phyloP scores from a whole-genome alignment of 2,113 vertebrate species.

The Hymenochirus boettgeri region DNA sequence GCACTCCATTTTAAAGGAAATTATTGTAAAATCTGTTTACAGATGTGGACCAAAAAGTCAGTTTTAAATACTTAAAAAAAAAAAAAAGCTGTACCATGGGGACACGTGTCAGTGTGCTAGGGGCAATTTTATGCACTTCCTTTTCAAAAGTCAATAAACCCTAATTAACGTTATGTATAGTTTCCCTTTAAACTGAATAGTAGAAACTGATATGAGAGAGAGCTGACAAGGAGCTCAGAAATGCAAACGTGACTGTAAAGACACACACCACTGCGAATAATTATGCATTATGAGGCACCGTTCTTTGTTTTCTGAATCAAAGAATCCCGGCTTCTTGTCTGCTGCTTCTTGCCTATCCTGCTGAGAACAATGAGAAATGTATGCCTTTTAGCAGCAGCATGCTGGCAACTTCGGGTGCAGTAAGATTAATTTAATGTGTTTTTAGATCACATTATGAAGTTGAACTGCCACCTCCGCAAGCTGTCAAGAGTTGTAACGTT shows the following conservation, averaged over 20 bases:
- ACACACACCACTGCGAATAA: neutral
- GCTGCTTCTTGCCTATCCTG: neutral
- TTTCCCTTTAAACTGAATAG: neutral
- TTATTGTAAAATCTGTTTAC: too few species aligned
- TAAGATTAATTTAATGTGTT: neutral
- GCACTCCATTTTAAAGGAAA: too few species aligned
- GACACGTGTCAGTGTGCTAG: too few species aligned
- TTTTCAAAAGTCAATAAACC: neutral
- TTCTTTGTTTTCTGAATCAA: neutral
- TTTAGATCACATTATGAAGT: neutral
- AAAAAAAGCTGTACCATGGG: too few species aligned
- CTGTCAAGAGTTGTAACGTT: neutral
- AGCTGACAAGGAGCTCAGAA: neutral
- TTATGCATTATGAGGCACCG: neutral
- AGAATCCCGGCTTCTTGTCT: neutral
- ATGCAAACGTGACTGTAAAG: neutral
- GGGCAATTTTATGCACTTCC: too few species aligned
- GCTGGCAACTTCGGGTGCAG: neutral
- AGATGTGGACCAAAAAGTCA: too few species aligned
- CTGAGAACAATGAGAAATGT: neutral
- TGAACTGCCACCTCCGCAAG: conserved; percentile 2
- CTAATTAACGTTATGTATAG: neutral
- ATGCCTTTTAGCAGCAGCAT: neutral
- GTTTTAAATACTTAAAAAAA: too few species aligned
- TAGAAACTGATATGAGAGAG: neutral